A percentile compares a stretch with the other conserved stretches of the same genome.
phyloP scores from a whole-genome alignment of 2,888 invertebrate species.

The Allophyes oxyacanthae region DNA sequence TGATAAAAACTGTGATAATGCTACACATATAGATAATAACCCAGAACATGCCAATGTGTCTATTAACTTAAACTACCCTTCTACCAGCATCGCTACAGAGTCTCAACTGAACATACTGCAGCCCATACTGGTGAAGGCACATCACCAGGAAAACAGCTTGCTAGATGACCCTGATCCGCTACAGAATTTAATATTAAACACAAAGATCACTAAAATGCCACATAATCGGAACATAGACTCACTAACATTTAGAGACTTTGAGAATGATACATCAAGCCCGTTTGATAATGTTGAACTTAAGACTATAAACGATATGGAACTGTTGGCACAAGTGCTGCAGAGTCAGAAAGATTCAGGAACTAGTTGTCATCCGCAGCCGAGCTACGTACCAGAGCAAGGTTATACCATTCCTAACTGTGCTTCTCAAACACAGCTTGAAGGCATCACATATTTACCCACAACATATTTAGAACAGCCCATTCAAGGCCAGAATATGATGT shows the following conservation, averaged over 20 bases:
- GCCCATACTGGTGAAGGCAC: conserved; percentile 81
- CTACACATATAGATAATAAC: conserved; percentile 65
- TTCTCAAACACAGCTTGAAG: conserved; percentile 78
- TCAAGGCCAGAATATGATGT: conserved; percentile 75
- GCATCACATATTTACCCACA: conserved; percentile 77
- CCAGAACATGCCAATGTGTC: conserved; percentile 59
- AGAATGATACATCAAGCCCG: conserved; percentile 96
- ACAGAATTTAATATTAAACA: conserved; percentile 74
- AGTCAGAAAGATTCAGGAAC: conserved; percentile 76
- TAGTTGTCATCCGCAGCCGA: conserved; percentile 67
- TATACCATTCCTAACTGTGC: conserved; percentile 74
- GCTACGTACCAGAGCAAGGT: conserved; percentile 66
- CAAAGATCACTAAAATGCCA: conserved; percentile 73
- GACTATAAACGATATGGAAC: conserved; percentile 97
- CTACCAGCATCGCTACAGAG: conserved; percentile 66
- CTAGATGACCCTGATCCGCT: conserved; percentile 85
- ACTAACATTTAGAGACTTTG: conserved; percentile 93
- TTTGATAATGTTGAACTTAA: conserved; percentile 98
- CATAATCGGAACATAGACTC: conserved; percentile 80
- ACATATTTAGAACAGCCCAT: conserved; percentile 77
- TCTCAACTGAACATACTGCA: conserved; percentile 79
- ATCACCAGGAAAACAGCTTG: conserved; percentile 74
- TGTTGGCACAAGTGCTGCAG: conserved; percentile 94
- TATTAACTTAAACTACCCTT: conserved; percentile 63
- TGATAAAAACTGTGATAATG: conserved; percentile 77